Evolutionary conservation across 2,113 vertebrate species (phyloP), one percentile per base, ranked within the genome.

Genomic region (Sphyrna mokarran): DNA sequence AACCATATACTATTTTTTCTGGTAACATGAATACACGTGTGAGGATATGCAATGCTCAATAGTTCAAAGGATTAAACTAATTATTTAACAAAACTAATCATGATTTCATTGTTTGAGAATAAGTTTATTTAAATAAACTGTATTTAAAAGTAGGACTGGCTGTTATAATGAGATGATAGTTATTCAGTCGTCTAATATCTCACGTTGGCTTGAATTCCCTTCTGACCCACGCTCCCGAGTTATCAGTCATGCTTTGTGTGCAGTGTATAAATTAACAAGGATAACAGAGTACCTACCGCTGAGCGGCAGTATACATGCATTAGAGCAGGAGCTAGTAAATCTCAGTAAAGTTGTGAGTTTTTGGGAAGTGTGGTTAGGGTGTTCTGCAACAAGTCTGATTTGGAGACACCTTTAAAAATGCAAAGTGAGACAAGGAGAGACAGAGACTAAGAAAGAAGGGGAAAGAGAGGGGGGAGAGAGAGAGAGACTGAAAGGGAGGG

Each of bases 261-360:
- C 37, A 40, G 91, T 69, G 58, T 94, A 63, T 43, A 58, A 58
- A 89, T 89, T 54, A 89, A 89, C 10, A 29, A 58, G 63, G 61
- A 43, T 40, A 68, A 18, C 91, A 69, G 91, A 43, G 20, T 63
- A 4, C 63, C n/a, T 68, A 22, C 91, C 63, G n/a, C 66, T 94
- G 91, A 94, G 91, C 69, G 91, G 91, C 91, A 94, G n/a, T 94
- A 18, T 94, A 40, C 40, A 37, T 94, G n/a, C 91, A 94, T 69
- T 37, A 69, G 37, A 94, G 91, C 37, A 23, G 37, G 66, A 69
- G 23, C 20, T 2, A 9, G 90, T 23, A 23, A 69, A 94, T 10
- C 63, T 40, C 22, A 10, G 66, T 94, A n/a, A 94, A 3, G 7
- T 22, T 48, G 83, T 54, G 83, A 48, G 20, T 8, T 33, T 29